A percentile compares a stretch with the other conserved stretches of the same genome.
Evolutionary conservation across 2,888 invertebrate species (phyloP).

Genomic region (Acronicta psi): DNA sequence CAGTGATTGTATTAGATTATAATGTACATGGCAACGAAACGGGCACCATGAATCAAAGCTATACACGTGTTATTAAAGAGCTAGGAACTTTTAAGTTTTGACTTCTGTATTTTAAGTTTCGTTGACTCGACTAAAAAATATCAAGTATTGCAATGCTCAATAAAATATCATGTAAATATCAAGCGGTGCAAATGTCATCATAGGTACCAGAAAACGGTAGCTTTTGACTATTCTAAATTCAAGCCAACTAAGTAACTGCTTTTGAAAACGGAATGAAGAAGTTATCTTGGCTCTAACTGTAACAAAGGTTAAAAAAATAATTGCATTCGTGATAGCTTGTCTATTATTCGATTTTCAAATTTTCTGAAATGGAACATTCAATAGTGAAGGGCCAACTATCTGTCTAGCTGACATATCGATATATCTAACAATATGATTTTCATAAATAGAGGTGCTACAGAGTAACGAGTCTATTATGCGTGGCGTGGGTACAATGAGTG

Average conservation of each 20-base stretch:
- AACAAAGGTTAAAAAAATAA: no score
- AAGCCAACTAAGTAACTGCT: no score
- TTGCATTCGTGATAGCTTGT: no score
- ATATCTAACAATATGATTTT: slow-evolving; percentile 10
- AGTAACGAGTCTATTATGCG: slow-evolving; percentile 76
- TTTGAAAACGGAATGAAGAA: no score
- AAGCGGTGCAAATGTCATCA: no score
- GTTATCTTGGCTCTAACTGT: no score
- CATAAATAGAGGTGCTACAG: slow-evolving; percentile 50
- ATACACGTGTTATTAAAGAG: slow-evolving; percentile 12
- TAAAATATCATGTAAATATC: no score
- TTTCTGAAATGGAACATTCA: background rate
- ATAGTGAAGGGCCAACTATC: background rate
- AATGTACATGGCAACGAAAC: slow-evolving; percentile 27
- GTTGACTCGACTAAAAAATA: no score
- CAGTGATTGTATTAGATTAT: slow-evolving; percentile 60
- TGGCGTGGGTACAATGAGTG: slow-evolving; percentile 62
- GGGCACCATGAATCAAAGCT: slow-evolving; percentile 26
- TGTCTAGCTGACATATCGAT: background rate
- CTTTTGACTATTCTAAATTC: no score
- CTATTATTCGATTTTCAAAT: background rate
- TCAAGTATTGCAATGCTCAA: no score
- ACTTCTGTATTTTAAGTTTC: background rate
- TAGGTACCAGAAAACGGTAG: no score
- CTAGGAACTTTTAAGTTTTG: slow-evolving; percentile 5